These are phyloP conservation scores for Dendrolimus punctatus DNA, from an alignment of 1,140 invertebrate genomes.

Conservation along the genomic window DNA sequence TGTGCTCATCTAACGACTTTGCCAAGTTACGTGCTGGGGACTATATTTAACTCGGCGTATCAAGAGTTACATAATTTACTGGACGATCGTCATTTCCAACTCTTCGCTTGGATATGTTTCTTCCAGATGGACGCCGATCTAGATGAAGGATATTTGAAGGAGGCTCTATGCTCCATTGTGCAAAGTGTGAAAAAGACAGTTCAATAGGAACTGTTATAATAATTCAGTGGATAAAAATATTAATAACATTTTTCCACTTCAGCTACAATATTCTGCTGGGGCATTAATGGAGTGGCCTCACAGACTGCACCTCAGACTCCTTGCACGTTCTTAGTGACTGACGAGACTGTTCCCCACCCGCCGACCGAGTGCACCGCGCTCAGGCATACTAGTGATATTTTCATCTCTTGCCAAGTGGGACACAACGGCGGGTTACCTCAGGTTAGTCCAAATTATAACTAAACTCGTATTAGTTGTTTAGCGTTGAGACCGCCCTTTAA, in stretches of 20 bases:
- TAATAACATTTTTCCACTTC: background rate
- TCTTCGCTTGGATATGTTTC: too few species aligned
- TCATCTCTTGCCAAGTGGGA: conserved; percentile 39
- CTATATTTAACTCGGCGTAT: too few species aligned
- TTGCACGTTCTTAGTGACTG: conserved; percentile 47
- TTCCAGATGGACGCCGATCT: too few species aligned
- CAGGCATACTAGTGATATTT: conserved; percentile 33
- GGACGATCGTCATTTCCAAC: too few species aligned
- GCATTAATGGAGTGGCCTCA: conserved; percentile 37
- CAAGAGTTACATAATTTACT: too few species aligned
- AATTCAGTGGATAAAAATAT: too few species aligned
- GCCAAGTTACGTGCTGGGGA: too few species aligned
- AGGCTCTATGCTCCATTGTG: too few species aligned
- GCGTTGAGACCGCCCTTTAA: background rate
- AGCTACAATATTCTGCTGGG: conserved; percentile 57
- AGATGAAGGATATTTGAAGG: too few species aligned
- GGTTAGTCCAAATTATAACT: conserved; percentile 18
- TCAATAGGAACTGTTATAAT: too few species aligned
- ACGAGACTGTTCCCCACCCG: conserved; percentile 46
- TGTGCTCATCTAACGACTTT: too few species aligned
- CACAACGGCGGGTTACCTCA: conserved; percentile 55
- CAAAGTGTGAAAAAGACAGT: too few species aligned
- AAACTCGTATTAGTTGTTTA: background rate
- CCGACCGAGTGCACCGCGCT: conserved; percentile 38
- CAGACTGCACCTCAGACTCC: conserved; percentile 28